phyloP scores from a whole-genome alignment of 2,113 vertebrate genomes.

The Cyprinus carpio region DNA sequence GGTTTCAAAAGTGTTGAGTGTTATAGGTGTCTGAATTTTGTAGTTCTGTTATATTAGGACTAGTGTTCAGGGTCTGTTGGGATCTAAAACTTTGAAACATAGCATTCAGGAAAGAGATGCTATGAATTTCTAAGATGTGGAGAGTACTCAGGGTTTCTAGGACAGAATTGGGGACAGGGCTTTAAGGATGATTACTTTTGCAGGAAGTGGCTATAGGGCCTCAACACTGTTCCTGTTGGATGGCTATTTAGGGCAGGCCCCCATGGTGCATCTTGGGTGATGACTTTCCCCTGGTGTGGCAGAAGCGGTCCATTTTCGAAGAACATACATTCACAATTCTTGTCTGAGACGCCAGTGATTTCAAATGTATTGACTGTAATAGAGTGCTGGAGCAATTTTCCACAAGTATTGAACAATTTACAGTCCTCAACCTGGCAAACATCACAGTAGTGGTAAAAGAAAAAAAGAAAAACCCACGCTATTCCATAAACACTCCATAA shows the following conservation, averaged over 20 bases:
- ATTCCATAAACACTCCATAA: not conserved
- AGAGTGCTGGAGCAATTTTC: not conserved
- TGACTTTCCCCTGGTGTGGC: constrained; percentile 40
- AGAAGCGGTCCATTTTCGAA: constrained; percentile 14
- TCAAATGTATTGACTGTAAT: not conserved
- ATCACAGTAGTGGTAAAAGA: not conserved
- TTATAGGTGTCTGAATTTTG: not conserved
- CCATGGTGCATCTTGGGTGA: constrained; percentile 42
- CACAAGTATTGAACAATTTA: not conserved
- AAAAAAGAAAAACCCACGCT: not conserved
- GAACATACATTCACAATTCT: constrained; percentile 10
- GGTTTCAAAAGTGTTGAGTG: not conserved
- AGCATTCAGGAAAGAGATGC: not conserved
- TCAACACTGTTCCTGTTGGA: constrained; percentile 60
- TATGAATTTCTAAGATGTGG: not conserved
- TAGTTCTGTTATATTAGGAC: not conserved
- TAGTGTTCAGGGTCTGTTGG: not conserved
- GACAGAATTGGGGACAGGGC: constrained; percentile 21
- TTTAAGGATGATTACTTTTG: constrained; percentile 35
- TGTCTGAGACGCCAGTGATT: not conserved
- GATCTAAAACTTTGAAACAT: not conserved
- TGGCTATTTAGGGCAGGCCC: constrained; percentile 55
- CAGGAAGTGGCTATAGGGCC: constrained; percentile 38
- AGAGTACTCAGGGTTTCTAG: not conserved
- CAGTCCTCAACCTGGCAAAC: not conserved